Evolutionary conservation across 2,888 invertebrate species (phyloP).

Genomic region (Nymphalis polychloros): DNA sequence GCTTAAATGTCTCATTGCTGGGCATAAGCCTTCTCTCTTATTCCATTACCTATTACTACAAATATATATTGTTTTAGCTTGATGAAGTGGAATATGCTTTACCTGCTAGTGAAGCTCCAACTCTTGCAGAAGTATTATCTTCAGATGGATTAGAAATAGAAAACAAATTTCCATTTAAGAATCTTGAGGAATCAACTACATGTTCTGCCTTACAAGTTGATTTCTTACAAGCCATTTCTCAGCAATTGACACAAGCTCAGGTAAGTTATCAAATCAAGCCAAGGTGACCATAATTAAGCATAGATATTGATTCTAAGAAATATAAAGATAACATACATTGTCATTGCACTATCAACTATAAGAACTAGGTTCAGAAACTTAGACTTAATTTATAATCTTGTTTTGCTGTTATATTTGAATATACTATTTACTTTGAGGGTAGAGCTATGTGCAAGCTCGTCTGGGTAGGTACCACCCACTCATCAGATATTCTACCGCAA

Average conservation of each 20-base stretch:
- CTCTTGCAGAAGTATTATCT: constrained; percentile 67
- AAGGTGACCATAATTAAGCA: not conserved
- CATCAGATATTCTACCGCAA: no score
- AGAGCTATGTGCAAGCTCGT: no score
- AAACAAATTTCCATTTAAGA: constrained; percentile 46
- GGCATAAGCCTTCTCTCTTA: no score
- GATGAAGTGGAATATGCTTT: constrained; percentile 78
- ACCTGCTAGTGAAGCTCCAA: constrained; percentile 72
- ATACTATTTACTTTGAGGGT: no score
- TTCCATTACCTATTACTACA: not conserved
- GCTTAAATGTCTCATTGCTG: not conserved
- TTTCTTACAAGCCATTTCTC: constrained; percentile 92
- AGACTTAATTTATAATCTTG: no score
- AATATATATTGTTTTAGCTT: constrained; percentile 50
- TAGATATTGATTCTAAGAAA: not conserved
- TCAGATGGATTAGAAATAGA: constrained; percentile 56
- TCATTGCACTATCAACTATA: no score
- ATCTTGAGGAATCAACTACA: constrained; percentile 57
- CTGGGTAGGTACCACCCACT: no score
- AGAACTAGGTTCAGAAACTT: no score
- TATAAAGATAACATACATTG: no score
- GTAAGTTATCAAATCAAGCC: constrained; percentile 20
- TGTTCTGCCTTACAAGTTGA: constrained; percentile 74
- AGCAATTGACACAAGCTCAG: constrained; percentile 90
- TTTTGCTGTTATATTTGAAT: no score